Conservation (phyloP, 37 sponge, comb jelly and placozoan species). For the Cliona cf. orientalis region DNA sequence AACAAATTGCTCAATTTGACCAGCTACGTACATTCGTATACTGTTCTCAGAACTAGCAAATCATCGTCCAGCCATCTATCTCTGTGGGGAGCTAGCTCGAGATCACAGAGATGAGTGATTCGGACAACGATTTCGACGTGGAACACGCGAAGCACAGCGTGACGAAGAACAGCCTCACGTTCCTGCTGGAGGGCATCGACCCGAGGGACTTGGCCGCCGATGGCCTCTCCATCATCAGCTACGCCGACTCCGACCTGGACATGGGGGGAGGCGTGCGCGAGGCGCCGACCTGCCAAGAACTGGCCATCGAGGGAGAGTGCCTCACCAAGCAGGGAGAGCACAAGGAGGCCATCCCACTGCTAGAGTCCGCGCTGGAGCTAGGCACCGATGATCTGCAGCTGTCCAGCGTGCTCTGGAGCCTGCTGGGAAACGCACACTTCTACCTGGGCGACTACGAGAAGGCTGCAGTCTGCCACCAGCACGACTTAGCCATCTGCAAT, state of each 20-base stretch:
- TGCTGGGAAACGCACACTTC: constrained; percentile 88
- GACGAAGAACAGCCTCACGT: constrained; percentile 58
- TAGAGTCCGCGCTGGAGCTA: constrained; percentile 75
- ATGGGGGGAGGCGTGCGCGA: constrained; percentile 54
- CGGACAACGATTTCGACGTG: constrained; percentile 38
- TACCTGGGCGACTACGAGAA: constrained; percentile 69
- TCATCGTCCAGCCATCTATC: no score
- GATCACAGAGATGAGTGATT: constrained; percentile 67
- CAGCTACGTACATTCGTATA: no score
- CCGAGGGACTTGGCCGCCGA: constrained; percentile 58
- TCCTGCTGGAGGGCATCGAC: constrained; percentile 65
- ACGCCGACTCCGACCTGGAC: constrained; percentile 24
- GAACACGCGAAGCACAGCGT: constrained; percentile 56
- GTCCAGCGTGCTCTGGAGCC: constrained; percentile 84
- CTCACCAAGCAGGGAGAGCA: constrained; percentile 77
- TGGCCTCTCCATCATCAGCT: constrained; percentile 39
- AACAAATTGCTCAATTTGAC: no score
- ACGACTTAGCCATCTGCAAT: constrained; percentile 82
- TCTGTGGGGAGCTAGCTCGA: no score
- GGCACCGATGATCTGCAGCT: constrained; percentile 80
- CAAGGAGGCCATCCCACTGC: constrained; percentile 75
- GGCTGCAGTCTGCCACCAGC: constrained; percentile 78
- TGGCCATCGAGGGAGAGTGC: constrained; percentile 86
- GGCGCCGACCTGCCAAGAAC: constrained; percentile 70
- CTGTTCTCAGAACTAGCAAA: no score